These are phyloP conservation scores for Piaya cayana DNA, from an alignment of 2,113 vertebrate species.

Conservation along the genomic window DNA sequence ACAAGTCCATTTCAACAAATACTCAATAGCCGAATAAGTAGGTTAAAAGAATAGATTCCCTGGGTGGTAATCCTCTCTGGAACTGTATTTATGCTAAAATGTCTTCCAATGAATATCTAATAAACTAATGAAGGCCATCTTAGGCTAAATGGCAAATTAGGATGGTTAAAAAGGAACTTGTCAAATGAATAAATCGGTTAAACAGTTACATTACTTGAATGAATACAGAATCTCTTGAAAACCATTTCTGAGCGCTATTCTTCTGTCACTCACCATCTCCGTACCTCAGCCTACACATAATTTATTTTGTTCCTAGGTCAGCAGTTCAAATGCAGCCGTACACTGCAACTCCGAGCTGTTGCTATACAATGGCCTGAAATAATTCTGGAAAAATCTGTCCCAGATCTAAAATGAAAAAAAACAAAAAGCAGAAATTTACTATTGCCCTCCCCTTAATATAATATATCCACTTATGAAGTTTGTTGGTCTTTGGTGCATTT, in stretches of 20 bases:
- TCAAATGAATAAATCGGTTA: conserved; percentile 51
- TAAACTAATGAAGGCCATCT: conserved; percentile 51
- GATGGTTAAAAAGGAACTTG: conserved; percentile 52
- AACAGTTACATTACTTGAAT: conserved; percentile 58
- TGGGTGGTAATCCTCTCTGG: conserved; percentile 39
- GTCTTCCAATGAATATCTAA: conserved; percentile 53
- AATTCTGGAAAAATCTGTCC: not conserved
- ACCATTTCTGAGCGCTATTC: conserved; percentile 42
- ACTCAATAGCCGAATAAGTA: not conserved
- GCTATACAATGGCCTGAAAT: conserved; percentile 3
- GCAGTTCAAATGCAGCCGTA: conserved; percentile 41
- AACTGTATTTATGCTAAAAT: conserved; percentile 64
- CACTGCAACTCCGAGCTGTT: not conserved
- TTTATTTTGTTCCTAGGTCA: conserved; percentile 59
- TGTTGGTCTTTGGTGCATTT: not conserved
- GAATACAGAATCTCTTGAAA: conserved; percentile 53
- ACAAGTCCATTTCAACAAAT: conserved; percentile 28
- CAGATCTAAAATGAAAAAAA: not conserved
- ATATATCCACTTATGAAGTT: too few species aligned
- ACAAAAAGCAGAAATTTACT: not conserved
- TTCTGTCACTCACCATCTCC: conserved; percentile 52
- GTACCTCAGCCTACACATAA: conserved; percentile 51
- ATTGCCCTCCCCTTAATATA: not conserved
- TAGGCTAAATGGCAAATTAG: conserved; percentile 62
- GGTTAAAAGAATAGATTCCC: conserved; percentile 49